Conservation (phyloP, 2,113 vertebrate genomes). For the Pavo muticus region DNA sequence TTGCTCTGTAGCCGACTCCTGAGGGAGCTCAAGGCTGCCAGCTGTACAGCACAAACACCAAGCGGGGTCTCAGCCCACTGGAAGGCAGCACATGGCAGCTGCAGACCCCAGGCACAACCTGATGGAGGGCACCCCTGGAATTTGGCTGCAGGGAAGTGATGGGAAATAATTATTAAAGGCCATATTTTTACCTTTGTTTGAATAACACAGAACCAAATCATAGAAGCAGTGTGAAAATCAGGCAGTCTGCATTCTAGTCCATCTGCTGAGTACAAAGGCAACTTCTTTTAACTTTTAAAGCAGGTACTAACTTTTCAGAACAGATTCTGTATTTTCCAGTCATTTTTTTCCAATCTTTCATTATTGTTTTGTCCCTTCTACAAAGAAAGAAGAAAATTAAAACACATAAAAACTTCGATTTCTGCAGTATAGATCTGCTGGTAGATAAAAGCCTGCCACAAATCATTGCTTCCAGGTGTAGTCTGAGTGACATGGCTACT, state of each 20-base stretch:
- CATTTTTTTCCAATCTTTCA: constrained; percentile 27
- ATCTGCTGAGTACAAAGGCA: not conserved
- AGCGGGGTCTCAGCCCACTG: accelerated
- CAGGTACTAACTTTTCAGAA: not conserved
- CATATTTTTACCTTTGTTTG: not conserved
- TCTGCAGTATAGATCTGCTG: not conserved
- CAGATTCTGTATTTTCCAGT: not conserved
- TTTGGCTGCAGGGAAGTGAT: not conserved
- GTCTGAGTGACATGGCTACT: not conserved
- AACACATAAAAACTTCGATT: constrained; percentile 21
- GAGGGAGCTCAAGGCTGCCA: not conserved
- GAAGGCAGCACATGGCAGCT: not conserved
- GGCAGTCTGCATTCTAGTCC: not conserved
- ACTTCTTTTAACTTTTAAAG: not conserved
- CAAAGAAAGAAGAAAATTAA: constrained; percentile 45
- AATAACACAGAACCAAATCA: not conserved
- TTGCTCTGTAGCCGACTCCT: not conserved
- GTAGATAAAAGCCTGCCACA: constrained; percentile 34
- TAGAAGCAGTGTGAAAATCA: not conserved
- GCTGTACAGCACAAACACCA: not conserved
- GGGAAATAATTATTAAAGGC: not conserved
- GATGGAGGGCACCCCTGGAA: accelerated
- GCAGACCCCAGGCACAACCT: not conserved
- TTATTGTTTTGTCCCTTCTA: constrained; percentile 23
- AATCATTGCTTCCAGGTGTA: not conserved